Evolutionary conservation across 2,113 vertebrate genomes (phyloP).

Genomic region (Sylvilagus bachmani): DNA sequence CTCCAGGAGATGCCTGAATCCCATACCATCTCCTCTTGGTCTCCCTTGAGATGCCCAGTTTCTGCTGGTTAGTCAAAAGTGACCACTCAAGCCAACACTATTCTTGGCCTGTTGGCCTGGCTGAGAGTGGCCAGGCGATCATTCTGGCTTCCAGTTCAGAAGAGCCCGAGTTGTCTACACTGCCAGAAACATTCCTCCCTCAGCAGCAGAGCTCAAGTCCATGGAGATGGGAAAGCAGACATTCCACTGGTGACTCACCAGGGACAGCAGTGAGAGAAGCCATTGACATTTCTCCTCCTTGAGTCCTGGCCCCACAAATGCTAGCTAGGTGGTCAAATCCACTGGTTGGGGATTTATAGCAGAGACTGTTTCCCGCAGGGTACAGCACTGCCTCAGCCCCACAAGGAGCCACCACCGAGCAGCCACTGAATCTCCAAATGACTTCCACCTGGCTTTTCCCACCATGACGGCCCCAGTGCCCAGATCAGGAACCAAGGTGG

Average conservation of each 20-base stretch:
- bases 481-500: neutral
- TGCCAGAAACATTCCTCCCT: neutral
- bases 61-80: neutral
- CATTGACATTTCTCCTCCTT: neutral
- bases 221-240: neutral
- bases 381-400: neutral
- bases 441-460: neutral
- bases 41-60: neutral
- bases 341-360: neutral
- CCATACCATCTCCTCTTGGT: too few species aligned
- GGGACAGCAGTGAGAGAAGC: neutral
- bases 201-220: neutral
- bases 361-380: neutral
- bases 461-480: neutral
- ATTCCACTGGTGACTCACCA: neutral
- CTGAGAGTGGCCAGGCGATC: neutral
- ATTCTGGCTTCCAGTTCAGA: neutral
- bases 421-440: neutral
- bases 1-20: neutral
- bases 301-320: neutral
- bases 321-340: neutral
- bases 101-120: neutral
- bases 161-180: neutral
- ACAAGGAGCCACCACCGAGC: neutral
- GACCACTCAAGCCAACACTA: neutral